These are phyloP conservation scores for Hirudinaria manillensis DNA, from an alignment of 2,888 invertebrate species.

Conservation along the genomic window DNA sequence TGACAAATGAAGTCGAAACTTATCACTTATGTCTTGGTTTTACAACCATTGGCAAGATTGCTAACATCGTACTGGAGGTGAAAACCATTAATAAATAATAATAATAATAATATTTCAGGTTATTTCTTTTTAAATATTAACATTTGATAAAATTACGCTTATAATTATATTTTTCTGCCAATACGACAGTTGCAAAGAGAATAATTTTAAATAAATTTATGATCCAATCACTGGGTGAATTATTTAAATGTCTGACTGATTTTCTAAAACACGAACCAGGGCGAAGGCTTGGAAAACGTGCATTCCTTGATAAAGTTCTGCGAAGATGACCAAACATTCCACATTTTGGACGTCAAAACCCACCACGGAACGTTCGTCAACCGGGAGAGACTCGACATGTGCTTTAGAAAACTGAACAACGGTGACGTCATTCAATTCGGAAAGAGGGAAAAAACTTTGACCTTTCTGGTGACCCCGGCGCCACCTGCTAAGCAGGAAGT, in stretches of 20 bases:
- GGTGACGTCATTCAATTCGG: conserved; percentile 25
- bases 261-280: no score
- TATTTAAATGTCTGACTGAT: no score
- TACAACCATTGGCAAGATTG: conserved; percentile 8
- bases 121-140: no score
- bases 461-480: conserved; percentile 22
- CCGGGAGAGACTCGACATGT: conserved; percentile 7
- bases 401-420: conserved; percentile 10
- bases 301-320: conserved; percentile 17
- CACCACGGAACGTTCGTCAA: conserved; percentile 20
- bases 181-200: no score
- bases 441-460: conserved; percentile 5
- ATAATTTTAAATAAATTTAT: no score
- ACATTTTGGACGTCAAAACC: conserved; percentile 23
- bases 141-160: no score
- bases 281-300: conserved; percentile 15
- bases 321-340: background rate
- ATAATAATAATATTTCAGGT: no score
- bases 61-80: conserved; percentile 1
- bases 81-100: no score
- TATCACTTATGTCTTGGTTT: background rate
- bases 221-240: no score
- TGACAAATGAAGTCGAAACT: conserved; percentile 18
- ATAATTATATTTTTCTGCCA: no score
- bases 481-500: background rate